These are phyloP conservation scores for Vimba vimba DNA, from an alignment of 2,113 vertebrate species.

Conservation along the genomic window DNA sequence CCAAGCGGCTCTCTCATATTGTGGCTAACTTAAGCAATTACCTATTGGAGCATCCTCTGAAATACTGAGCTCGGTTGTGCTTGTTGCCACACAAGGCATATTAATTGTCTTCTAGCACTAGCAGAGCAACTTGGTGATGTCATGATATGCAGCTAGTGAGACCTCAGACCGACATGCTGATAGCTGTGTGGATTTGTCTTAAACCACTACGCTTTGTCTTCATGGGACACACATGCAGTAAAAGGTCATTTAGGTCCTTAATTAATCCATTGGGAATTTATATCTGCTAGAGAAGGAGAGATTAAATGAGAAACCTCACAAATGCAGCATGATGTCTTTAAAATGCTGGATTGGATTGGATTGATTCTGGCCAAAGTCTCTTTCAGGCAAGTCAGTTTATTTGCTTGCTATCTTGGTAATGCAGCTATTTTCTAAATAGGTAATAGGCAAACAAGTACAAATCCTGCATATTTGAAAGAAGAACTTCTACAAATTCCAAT, in stretches of 20 bases:
- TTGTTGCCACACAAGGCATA: slow-evolving; percentile 26
- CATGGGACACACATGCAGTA: slow-evolving; percentile 41
- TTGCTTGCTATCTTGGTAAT: not conserved
- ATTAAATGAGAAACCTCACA: slow-evolving; percentile 18
- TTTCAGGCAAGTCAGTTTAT: not conserved
- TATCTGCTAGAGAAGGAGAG: slow-evolving; percentile 11
- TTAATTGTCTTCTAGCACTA: slow-evolving; percentile 17
- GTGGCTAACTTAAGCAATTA: slow-evolving; percentile 47
- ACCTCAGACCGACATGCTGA: not conserved
- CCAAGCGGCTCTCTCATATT: slow-evolving; percentile 16
- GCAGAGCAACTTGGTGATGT: slow-evolving; percentile 23
- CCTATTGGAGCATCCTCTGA: slow-evolving; percentile 22
- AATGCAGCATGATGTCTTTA: slow-evolving; percentile 22
- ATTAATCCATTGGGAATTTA: slow-evolving; percentile 51
- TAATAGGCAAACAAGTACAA: not conserved
- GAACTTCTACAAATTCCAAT: not conserved
- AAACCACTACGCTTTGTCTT: slow-evolving; percentile 35
- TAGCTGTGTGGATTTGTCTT: slow-evolving; percentile 28
- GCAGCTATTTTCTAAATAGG: not conserved
- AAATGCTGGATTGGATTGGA: slow-evolving; percentile 34
- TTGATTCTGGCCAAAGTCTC: not conserved
- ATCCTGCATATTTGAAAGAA: not conserved
- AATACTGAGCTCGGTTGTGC: not conserved
- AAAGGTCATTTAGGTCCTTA: slow-evolving; percentile 45
- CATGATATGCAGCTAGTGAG: slow-evolving; percentile 39